These are phyloP conservation scores for Asbolus verrucosus DNA, from an alignment of 1,140 invertebrate genomes.

Conservation along the genomic window DNA sequence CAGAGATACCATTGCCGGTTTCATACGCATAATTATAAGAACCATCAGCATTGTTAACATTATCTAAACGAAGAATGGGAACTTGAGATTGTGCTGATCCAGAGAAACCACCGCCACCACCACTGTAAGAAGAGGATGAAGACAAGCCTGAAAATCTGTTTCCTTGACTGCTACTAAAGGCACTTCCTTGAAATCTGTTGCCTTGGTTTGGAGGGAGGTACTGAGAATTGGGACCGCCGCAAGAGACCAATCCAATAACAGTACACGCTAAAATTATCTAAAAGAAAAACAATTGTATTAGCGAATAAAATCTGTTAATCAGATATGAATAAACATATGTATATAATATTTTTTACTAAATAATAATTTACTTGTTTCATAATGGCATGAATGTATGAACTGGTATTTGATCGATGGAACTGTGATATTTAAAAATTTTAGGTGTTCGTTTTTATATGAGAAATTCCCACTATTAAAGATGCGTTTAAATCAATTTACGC, in stretches of 20 bases:
- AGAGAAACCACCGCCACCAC: conserved; percentile 15
- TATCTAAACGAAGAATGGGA: conserved; percentile 62
- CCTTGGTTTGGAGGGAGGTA: conserved; percentile 73
- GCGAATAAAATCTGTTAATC: no score
- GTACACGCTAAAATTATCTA: conserved; percentile 26
- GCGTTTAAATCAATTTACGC: conserved; percentile 3
- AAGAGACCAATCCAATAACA: conserved; percentile 43
- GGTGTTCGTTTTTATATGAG: conserved; percentile 34
- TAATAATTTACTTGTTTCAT: conserved; percentile 50
- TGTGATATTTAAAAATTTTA: conserved; percentile 30
- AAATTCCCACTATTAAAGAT: conserved; percentile 35
- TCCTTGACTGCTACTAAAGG: conserved; percentile 41
- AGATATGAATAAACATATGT: no score
- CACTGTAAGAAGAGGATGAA: conserved; percentile 11
- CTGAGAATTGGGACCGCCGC: conserved; percentile 69
- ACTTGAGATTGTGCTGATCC: conserved; percentile 57
- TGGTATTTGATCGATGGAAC: conserved; percentile 8
- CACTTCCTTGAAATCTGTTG: conserved; percentile 53
- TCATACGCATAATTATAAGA: conserved; percentile 71
- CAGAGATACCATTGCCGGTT: conserved; percentile 71
- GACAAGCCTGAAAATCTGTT: not conserved
- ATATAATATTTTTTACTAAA: not conserved
- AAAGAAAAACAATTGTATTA: no score
- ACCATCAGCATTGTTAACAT: conserved; percentile 45
- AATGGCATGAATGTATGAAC: conserved; percentile 1